Conservation (phyloP, 2,888 invertebrate genomes). For the Xestia xanthographa region DNA sequence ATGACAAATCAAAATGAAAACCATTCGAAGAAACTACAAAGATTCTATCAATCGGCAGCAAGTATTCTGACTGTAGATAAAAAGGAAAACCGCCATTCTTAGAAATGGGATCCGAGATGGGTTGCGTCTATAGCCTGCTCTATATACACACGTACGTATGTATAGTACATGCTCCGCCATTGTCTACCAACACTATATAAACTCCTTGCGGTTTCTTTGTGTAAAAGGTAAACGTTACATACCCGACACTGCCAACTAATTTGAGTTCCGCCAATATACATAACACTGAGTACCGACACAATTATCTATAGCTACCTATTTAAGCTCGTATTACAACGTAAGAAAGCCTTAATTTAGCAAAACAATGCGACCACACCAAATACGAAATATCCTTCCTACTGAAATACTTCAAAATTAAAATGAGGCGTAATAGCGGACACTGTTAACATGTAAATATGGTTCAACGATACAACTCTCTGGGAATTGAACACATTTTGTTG, state of each 20-base stretch:
- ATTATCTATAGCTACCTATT: conserved; percentile 20
- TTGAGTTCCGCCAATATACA: conserved; percentile 35
- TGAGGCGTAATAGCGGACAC: conserved; percentile 35
- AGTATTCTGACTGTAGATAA: conserved; percentile 67
- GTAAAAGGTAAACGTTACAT: conserved; percentile 32
- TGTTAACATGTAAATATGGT: conserved; percentile 54
- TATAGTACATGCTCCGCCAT: conserved; percentile 35
- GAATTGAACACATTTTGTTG: conserved; percentile 55
- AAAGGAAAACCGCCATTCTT: conserved; percentile 69
- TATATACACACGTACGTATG: conserved; percentile 39
- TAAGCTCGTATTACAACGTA: conserved; percentile 26
- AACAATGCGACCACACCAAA: conserved; percentile 28
- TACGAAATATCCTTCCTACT: conserved; percentile 19
- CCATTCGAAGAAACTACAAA: conserved; percentile 59
- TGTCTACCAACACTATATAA: conserved; percentile 58
- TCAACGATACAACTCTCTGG: conserved; percentile 31
- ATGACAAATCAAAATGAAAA: conserved; percentile 56
- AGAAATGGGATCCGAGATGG: conserved; percentile 68
- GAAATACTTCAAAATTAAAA: conserved; percentile 54
- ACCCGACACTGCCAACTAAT: conserved; percentile 48
- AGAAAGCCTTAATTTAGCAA: conserved; percentile 20
- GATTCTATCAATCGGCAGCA: conserved; percentile 69
- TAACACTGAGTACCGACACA: conserved; percentile 23
- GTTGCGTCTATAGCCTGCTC: conserved; percentile 53
- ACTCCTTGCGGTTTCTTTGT: conserved; percentile 60